Percentiles rank a stretch among this genome's conserved stretches.
Conservation (phyloP, 53 echinoderm and acorn worm species). For the Luidia sarsii region DNA sequence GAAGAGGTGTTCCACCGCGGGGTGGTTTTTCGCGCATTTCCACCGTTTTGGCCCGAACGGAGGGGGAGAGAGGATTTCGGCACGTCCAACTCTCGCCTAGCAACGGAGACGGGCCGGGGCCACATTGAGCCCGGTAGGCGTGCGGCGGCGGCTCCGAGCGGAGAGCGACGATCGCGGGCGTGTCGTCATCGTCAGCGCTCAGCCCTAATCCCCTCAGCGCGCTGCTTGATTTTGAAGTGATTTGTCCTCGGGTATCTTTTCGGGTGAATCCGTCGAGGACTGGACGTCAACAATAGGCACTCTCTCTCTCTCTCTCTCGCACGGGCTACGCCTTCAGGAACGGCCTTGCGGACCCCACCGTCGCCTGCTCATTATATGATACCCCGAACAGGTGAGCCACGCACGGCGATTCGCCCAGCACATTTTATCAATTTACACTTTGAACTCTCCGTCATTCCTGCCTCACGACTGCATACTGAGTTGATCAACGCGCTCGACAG, state of each 20-base stretch:
- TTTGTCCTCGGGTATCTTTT: slow-evolving; percentile 50
- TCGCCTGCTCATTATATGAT: neutral
- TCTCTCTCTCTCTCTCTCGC: too few relatives aligned
- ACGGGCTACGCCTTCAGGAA: too few relatives aligned
- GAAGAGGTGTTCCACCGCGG: slow-evolving; percentile 29
- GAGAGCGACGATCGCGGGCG: slow-evolving; percentile 23
- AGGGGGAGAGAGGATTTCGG: slow-evolving; percentile 15
- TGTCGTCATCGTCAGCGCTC: slow-evolving; percentile 18
- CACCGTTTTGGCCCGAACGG: slow-evolving; percentile 13
- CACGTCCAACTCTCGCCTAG: slow-evolving; percentile 22
- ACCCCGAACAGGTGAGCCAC: slow-evolving; percentile 33
- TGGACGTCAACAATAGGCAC: slow-evolving; percentile 25
- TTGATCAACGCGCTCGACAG: slow-evolving; percentile 34
- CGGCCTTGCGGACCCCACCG: too few relatives aligned
- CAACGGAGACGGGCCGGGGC: too few relatives aligned
- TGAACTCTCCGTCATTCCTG: slow-evolving; percentile 25
- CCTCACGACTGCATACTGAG: slow-evolving; percentile 1
- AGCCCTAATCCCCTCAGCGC: slow-evolving; percentile 29
- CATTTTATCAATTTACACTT: slow-evolving; percentile 32
- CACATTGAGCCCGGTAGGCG: too few relatives aligned
- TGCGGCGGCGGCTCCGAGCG: slow-evolving; percentile 12
- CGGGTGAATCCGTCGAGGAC: slow-evolving; percentile 24
- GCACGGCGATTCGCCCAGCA: neutral
- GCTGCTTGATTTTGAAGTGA: slow-evolving; percentile 50
- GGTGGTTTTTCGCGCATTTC: slow-evolving; percentile 31